These are phyloP conservation scores for Bovichtus diacanthus DNA, from an alignment of 2,797 vertebrate genomes.

Conservation along the genomic window DNA sequence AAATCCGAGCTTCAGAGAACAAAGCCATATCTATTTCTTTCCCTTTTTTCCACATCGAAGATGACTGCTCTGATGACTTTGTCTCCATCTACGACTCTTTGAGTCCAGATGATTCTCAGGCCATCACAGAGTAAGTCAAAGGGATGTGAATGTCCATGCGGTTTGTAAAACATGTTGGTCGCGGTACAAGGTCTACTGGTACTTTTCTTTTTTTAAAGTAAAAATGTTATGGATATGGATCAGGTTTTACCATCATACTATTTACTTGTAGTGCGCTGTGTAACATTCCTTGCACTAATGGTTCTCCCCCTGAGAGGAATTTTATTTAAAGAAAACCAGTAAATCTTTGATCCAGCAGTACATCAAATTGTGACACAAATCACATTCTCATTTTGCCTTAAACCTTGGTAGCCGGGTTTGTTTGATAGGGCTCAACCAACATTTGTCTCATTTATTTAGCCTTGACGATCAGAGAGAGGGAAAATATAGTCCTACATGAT, in stretches of 20 bases:
- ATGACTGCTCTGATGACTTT: conserved; percentile 85
- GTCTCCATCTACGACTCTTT: conserved; percentile 86
- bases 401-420: conserved; percentile 43
- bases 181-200: background rate
- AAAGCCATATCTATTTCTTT: conserved; percentile 76
- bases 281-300: background rate
- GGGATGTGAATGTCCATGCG: background rate
- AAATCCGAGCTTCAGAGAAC: conserved; percentile 77
- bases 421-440: conserved; percentile 53
- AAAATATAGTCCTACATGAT: conserved; percentile 37
- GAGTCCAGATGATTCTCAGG: conserved; percentile 81
- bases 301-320: background rate
- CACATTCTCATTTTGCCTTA: conserved; percentile 28
- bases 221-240: background rate
- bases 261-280: background rate
- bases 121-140: conserved; percentile 84
- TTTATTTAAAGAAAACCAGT: conserved; percentile 12
- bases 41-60: conserved; percentile 82
- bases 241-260: background rate
- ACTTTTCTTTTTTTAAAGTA: background rate
- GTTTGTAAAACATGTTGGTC: background rate
- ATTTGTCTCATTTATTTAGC: conserved; percentile 66
- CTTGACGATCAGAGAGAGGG: conserved; percentile 52
- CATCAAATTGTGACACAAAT: conserved; percentile 31
- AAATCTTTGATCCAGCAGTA: conserved; percentile 18